These are phyloP conservation scores for Stegastes partitus DNA, from an alignment of 2,113 vertebrate species.

Conservation along the genomic window DNA sequence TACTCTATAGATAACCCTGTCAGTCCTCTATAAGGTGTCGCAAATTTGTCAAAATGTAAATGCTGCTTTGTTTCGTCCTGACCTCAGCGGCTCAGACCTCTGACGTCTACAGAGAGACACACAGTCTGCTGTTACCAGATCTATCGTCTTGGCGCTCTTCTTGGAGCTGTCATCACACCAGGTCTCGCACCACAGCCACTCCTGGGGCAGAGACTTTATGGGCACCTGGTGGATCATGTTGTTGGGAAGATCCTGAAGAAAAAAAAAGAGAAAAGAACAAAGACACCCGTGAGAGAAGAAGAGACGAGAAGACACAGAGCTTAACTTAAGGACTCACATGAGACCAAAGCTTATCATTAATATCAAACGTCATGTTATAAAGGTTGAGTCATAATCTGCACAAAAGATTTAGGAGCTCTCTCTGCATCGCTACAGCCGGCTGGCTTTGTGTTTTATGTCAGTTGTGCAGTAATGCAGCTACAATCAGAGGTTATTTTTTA, in stretches of 20 bases:
- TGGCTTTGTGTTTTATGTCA: too few species aligned
- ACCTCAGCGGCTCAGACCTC: too few species aligned
- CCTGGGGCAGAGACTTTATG: constrained; percentile 97
- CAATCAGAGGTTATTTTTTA: too few species aligned
- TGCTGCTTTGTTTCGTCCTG: too few species aligned
- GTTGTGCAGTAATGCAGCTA: too few species aligned
- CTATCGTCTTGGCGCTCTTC: constrained; percentile 96
- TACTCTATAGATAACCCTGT: background rate
- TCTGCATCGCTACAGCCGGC: too few species aligned
- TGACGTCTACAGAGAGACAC: background rate
- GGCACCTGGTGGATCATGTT: constrained; percentile 99
- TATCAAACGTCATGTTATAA: too few species aligned
- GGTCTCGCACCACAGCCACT: constrained; percentile 99
- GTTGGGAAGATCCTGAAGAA: constrained; percentile 94
- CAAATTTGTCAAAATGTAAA: too few species aligned
- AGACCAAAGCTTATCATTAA: too few species aligned
- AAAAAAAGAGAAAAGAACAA: background rate
- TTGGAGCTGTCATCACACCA: constrained; percentile 96
- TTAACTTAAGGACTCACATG: too few species aligned
- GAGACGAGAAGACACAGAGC: background rate
- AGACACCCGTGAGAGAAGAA: background rate
- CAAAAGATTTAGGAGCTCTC: background rate
- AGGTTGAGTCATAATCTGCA: background rate
- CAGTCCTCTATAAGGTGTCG: too few species aligned
- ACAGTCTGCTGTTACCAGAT: constrained; percentile 86